phyloP scores from a whole-genome alignment of 2,888 invertebrate species.

The Amblyjoppa proteus region DNA sequence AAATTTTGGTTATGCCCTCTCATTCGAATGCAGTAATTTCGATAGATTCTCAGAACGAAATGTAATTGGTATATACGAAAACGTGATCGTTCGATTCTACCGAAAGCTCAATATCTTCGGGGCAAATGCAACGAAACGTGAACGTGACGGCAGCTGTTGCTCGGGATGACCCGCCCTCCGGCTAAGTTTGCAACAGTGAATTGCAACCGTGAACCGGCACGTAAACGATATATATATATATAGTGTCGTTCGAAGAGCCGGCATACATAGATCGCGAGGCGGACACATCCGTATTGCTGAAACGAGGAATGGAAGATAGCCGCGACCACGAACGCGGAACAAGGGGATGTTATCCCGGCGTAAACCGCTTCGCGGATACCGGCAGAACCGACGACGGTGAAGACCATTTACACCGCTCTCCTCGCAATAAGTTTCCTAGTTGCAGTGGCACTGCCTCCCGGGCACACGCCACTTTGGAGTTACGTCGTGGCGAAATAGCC shows the following conservation, averaged over 20 bases:
- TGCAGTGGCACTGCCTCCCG: slow-evolving; percentile 31
- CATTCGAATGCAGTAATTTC: not conserved
- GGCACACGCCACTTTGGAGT: slow-evolving; percentile 59
- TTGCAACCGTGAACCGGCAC: slow-evolving; percentile 45
- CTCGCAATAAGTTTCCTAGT: slow-evolving; percentile 56
- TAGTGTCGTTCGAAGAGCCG: slow-evolving; percentile 2
- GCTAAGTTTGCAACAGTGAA: slow-evolving; percentile 43
- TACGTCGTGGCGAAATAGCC: slow-evolving; percentile 57
- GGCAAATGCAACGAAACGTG: slow-evolving; percentile 57
- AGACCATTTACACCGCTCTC: slow-evolving; percentile 54
- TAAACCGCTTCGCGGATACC: slow-evolving; percentile 52
- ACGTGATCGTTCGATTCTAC: slow-evolving; percentile 55
- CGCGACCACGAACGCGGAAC: slow-evolving; percentile 51
- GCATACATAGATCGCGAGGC: slow-evolving; percentile 1
- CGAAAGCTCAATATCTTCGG: slow-evolving; percentile 61
- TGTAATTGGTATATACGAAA: slow-evolving; percentile 41
- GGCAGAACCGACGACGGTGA: slow-evolving; percentile 36
- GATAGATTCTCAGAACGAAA: not conserved
- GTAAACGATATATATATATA: slow-evolving; percentile 42
- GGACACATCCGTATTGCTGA: slow-evolving; percentile 45
- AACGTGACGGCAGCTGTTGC: slow-evolving; percentile 63
- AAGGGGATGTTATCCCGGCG: slow-evolving; percentile 53
- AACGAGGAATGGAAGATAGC: slow-evolving; percentile 43
- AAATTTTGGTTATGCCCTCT: not conserved
- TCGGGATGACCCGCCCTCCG: slow-evolving; percentile 45